These are phyloP conservation scores for Coturnix japonica DNA, from an alignment of 2,113 vertebrate species.

Conservation along the genomic window DNA sequence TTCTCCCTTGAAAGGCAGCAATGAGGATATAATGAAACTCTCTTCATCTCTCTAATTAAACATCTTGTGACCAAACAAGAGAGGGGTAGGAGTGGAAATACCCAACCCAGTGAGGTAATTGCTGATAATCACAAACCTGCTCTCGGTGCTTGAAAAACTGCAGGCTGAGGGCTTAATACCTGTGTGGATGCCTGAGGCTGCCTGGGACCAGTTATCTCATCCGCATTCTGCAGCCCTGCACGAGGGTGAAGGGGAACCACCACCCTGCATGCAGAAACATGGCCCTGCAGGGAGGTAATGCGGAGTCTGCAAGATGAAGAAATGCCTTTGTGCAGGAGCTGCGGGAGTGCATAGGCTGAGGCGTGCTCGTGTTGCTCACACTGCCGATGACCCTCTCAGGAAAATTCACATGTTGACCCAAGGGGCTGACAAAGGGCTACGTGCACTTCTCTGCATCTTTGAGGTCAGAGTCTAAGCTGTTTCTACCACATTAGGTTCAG, in stretches of 20 bases:
- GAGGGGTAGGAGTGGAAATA: slow-evolving; percentile 53
- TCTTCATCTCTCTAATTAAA: slow-evolving; percentile 55
- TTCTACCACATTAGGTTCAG: neutral
- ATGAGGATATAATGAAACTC: slow-evolving; percentile 33
- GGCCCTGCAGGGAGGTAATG: neutral
- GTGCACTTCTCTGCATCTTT: fast-evolving
- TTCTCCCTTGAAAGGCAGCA: slow-evolving; percentile 30
- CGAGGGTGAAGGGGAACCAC: neutral
- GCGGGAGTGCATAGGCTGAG: neutral
- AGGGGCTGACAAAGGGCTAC: neutral
- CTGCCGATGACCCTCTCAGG: neutral
- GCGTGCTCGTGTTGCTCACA: neutral
- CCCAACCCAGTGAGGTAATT: slow-evolving; percentile 36
- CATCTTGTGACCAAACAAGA: slow-evolving; percentile 46
- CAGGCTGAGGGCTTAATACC: slow-evolving; percentile 13
- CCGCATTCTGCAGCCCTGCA: neutral
- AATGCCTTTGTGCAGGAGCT: neutral
- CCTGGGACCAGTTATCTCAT: slow-evolving; percentile 19
- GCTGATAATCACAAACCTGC: slow-evolving; percentile 38
- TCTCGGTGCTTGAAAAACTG: neutral
- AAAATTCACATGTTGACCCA: neutral
- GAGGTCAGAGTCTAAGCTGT: neutral
- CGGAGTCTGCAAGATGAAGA: neutral
- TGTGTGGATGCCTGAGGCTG: slow-evolving; percentile 30
- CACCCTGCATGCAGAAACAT: slow-evolving; percentile 5